Evolutionary conservation across 2,888 invertebrate genomes (phyloP).

Genomic region (Dascillus cervinus): DNA sequence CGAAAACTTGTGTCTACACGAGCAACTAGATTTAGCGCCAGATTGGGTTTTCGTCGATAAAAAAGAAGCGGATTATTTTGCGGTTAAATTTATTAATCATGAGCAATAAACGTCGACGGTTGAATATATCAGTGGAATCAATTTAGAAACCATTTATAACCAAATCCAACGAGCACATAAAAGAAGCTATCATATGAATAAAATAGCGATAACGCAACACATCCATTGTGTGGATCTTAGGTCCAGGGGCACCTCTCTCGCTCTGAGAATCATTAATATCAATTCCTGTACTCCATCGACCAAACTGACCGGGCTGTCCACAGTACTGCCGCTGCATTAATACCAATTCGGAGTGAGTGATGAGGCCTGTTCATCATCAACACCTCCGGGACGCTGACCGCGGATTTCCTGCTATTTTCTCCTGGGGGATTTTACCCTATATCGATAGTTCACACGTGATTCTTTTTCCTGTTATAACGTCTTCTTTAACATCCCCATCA

Average conservation of each 20-base stretch:
- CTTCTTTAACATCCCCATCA: too few species aligned
- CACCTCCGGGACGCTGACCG: constrained; percentile 35
- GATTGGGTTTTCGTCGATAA: constrained; percentile 21
- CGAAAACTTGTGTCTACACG: constrained; percentile 37
- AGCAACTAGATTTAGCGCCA: constrained; percentile 32
- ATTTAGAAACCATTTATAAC: constrained; percentile 40
- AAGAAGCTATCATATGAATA: constrained; percentile 39
- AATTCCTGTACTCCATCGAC: constrained; percentile 37
- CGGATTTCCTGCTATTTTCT: constrained; percentile 35
- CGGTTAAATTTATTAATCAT: constrained; percentile 36
- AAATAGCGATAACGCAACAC: constrained; percentile 39
- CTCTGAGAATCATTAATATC: constrained; percentile 40
- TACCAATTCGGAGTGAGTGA: constrained; percentile 44
- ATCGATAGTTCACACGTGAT: constrained; percentile 26
- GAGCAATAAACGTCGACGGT: constrained; percentile 31
- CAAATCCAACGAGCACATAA: constrained; percentile 33
- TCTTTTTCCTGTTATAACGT: too few species aligned
- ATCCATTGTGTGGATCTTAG: constrained; percentile 36
- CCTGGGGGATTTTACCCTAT: constrained; percentile 26
- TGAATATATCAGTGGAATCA: constrained; percentile 34
- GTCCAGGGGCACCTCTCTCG: too few species aligned
- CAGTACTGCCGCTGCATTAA: constrained; percentile 41
- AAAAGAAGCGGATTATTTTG: too few species aligned
- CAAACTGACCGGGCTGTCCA: constrained; percentile 36
- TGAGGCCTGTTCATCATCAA: constrained; percentile 42